Conservation (phyloP, 1,140 invertebrate genomes). For the Lethocerus indicus region DNA sequence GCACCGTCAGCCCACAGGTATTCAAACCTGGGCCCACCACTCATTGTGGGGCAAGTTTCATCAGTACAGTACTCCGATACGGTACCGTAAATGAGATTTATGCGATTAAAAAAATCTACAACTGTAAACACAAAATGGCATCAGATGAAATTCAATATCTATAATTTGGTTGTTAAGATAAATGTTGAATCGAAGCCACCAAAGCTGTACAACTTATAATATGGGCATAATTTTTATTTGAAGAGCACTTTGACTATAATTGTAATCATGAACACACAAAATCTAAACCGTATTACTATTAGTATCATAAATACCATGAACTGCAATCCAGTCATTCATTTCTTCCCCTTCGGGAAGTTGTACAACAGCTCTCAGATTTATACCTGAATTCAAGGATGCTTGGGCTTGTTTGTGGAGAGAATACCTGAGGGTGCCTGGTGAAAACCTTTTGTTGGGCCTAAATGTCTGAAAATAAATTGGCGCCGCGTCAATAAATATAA, state of each 20-base stretch:
- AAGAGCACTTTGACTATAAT: background rate
- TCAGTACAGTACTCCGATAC: constrained; percentile 77
- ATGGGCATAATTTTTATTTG: background rate
- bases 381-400: constrained; percentile 84
- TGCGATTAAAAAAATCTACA: constrained; percentile 92
- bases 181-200: no score
- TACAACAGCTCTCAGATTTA: constrained; percentile 74
- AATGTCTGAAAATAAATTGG: constrained; percentile 54
- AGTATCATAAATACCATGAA: constrained; percentile 50
- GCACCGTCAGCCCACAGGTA: constrained; percentile 86
- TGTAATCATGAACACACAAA: background rate
- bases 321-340: constrained; percentile 87
- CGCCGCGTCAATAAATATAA: no score
- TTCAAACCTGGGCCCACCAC: constrained; percentile 73
- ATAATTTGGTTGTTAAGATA: no score
- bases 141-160: background rate
- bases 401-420: constrained; percentile 87
- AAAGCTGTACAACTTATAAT: background rate
- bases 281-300: background rate
- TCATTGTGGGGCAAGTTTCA: constrained; percentile 80
- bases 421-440: constrained; percentile 77
- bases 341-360: constrained; percentile 74
- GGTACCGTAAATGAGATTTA: constrained; percentile 86
- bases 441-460: constrained; percentile 77
- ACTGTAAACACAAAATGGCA: constrained; percentile 33